Percentiles rank a stretch among this genome's conserved stretches.
phyloP scores from a whole-genome alignment of 2,888 invertebrate species.

The Seira sanloemensis region DNA sequence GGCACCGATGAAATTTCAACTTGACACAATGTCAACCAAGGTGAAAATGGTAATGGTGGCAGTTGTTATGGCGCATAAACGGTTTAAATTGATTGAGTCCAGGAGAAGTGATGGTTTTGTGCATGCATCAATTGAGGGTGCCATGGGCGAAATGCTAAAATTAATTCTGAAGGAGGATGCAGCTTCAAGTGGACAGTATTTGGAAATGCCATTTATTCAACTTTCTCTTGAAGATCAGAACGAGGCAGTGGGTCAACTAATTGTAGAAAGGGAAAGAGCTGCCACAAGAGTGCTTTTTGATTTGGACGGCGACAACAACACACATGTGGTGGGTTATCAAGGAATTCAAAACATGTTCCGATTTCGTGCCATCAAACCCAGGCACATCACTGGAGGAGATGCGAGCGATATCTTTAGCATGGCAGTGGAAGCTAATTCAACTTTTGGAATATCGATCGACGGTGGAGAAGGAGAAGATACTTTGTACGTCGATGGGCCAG shows the following conservation, averaged over 20 bases:
- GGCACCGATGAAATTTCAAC: neutral
- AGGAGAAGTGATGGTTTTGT: too few relatives aligned
- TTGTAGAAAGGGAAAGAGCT: neutral
- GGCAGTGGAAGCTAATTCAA: neutral
- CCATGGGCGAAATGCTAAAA: neutral
- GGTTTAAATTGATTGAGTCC: neutral
- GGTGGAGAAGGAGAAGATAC: neutral
- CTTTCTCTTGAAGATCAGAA: neutral
- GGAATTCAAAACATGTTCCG: slow-evolving; percentile 15
- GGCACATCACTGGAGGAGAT: neutral
- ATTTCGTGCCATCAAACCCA: neutral
- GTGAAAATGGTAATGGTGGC: too few relatives aligned
- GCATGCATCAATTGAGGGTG: neutral
- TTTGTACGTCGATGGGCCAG: neutral
- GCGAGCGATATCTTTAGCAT: neutral
- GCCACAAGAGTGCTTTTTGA: neutral
- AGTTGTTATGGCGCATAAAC: too few relatives aligned
- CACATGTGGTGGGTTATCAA: neutral
- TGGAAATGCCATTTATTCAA: neutral
- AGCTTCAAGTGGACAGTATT: too few relatives aligned
- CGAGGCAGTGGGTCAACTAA: neutral
- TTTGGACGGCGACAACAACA: neutral
- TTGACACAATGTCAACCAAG: neutral
- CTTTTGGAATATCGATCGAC: neutral
- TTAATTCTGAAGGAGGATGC: neutral